Evolutionary conservation across 2,113 vertebrate genomes (phyloP).

Genomic region (Pituophis catenifer): DNA sequence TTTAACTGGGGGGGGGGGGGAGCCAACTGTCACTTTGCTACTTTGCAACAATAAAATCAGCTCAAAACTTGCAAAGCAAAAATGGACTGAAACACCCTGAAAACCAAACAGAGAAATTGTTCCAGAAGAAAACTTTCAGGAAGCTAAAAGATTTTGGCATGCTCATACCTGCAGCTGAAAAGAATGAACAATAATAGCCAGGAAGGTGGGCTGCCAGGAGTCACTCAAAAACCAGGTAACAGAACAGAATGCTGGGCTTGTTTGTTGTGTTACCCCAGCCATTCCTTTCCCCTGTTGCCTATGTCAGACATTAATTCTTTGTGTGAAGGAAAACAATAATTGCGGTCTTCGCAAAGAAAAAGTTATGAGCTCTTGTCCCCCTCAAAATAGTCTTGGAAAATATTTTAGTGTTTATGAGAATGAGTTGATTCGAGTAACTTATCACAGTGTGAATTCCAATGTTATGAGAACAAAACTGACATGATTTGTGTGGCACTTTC

Average conservation of each 20-base stretch:
- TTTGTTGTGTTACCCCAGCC: background rate
- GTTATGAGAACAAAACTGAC: slow-evolving; percentile 51
- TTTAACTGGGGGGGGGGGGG: background rate
- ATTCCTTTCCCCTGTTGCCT: rapidly evolving
- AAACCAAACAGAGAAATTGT: background rate
- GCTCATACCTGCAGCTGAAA: background rate
- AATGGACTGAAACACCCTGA: background rate
- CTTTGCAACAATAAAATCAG: background rate
- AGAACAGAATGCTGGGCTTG: background rate
- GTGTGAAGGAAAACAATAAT: slow-evolving; percentile 20
- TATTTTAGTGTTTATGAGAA: slow-evolving; percentile 45
- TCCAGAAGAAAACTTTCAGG: background rate
- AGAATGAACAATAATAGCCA: background rate
- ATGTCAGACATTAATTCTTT: slow-evolving; percentile 18
- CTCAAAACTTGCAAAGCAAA: background rate
- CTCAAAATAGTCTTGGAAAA: slow-evolving; percentile 29
- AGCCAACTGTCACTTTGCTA: background rate
- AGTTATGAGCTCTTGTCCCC: slow-evolving; percentile 4
- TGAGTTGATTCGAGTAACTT: slow-evolving; percentile 47
- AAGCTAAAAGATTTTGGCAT: background rate
- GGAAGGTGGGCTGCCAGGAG: background rate
- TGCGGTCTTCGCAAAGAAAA: slow-evolving; percentile 14
- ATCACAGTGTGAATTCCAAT: slow-evolving; percentile 60
- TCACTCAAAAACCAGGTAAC: background rate
- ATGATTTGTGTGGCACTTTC: slow-evolving; percentile 42